Evolutionary conservation across 2,797 vertebrate genomes (phyloP).

Genomic region (Sebastes reedi): DNA sequence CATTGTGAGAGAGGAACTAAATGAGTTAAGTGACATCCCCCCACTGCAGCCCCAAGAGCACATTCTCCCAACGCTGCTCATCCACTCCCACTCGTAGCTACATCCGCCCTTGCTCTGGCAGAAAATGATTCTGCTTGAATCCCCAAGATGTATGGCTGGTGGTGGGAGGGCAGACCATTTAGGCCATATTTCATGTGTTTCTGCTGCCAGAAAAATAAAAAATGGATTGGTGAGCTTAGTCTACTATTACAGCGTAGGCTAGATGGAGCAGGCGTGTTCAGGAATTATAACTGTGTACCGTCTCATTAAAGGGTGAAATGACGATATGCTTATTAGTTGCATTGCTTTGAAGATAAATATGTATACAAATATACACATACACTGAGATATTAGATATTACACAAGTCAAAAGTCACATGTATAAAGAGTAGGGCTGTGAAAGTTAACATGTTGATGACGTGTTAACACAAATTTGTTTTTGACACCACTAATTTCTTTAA

Average conservation of each 20-base stretch:
- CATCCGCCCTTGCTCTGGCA: slow-evolving; percentile 28
- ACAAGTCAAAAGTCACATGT: not conserved
- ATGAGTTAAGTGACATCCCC: slow-evolving; percentile 37
- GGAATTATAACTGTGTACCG: not conserved
- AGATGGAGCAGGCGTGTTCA: not conserved
- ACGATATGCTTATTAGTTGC: not conserved
- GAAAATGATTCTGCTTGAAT: slow-evolving; percentile 50
- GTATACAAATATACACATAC: not conserved
- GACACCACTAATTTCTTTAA: no score
- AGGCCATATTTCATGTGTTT: slow-evolving; percentile 42
- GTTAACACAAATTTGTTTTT: no score
- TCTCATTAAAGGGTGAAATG: not conserved
- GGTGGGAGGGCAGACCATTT: slow-evolving; percentile 47
- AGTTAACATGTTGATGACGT: no score
- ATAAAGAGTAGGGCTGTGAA: no score
- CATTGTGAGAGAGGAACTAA: slow-evolving; percentile 50
- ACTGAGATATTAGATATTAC: not conserved
- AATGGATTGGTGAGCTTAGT: slow-evolving; percentile 1
- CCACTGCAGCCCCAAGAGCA: slow-evolving; percentile 19
- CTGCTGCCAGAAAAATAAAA: slow-evolving; percentile 18
- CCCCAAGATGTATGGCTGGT: slow-evolving; percentile 41
- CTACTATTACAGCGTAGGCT: slow-evolving; percentile 6
- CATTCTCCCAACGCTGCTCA: slow-evolving; percentile 27
- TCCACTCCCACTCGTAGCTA: slow-evolving; percentile 41
- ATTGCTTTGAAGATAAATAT: not conserved